Conservation (phyloP, 2,113 vertebrate genomes). For the Bos javanicus region DNA sequence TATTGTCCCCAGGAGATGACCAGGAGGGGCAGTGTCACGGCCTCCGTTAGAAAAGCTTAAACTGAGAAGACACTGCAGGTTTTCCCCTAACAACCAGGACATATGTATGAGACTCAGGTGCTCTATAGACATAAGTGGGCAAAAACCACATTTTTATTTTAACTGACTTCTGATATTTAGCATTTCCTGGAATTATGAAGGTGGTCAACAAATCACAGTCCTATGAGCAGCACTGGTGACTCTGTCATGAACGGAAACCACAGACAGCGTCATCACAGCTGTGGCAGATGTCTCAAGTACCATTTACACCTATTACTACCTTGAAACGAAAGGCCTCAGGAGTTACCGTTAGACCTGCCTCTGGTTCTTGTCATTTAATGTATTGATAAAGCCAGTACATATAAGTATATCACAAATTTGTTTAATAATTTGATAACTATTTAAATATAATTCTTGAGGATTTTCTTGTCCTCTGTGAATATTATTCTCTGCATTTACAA, state of each 20-base stretch:
- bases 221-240: neutral
- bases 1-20: conserved; percentile 56
- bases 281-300: neutral
- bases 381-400: neutral
- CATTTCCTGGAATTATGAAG: neutral
- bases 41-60: neutral
- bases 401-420: neutral
- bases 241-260: neutral
- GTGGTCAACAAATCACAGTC: neutral
- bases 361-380: neutral
- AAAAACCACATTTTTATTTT: neutral
- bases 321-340: neutral
- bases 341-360: neutral
- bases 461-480: neutral
- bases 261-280: neutral
- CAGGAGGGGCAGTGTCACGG: neutral
- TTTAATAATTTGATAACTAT: neutral
- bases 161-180: neutral
- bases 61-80: neutral
- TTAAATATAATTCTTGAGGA: conserved; percentile 25
- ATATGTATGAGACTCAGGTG: neutral
- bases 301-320: neutral
- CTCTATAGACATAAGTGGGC: neutral
- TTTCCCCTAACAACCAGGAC: neutral
- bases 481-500: conserved; percentile 17